Evolutionary conservation across 2,888 invertebrate species (phyloP).

Genomic region (Auanema sp.): DNA sequence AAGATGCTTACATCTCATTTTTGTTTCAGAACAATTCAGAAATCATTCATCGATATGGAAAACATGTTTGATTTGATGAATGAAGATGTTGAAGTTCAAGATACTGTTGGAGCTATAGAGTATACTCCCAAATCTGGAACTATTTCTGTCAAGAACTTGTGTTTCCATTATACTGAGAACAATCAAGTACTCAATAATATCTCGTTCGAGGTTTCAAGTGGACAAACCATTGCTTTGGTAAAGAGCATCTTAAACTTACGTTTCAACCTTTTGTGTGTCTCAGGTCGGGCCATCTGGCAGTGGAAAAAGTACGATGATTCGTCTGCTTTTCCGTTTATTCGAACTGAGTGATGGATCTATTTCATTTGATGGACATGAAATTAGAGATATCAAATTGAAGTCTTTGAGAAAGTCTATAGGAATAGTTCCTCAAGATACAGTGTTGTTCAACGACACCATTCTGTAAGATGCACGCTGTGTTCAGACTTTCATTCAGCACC

Average conservation of each 20-base stretch:
- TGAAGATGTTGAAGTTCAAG: conserved; percentile 78
- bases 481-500: not conserved
- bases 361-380: conserved; percentile 48
- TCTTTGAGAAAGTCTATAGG: conserved; percentile 68
- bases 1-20: conserved; percentile 7
- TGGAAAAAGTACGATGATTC: conserved; percentile 69
- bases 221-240: conserved; percentile 75
- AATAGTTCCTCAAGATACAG: conserved; percentile 69
- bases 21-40: conserved; percentile 81
- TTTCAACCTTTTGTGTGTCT: conserved; percentile 14
- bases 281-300: conserved; percentile 67
- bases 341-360: conserved; percentile 63
- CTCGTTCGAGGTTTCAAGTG: conserved; percentile 73
- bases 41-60: conserved; percentile 98
- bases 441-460: conserved; percentile 64
- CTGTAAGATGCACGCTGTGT: conserved; percentile 22
- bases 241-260: conserved; percentile 1
- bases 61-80: conserved; percentile 95
- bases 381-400: conserved; percentile 62
- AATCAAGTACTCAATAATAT: conserved; percentile 49
- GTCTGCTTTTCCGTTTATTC: conserved; percentile 68
- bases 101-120: conserved; percentile 79
- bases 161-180: conserved; percentile 84
- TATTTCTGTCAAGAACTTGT: conserved; percentile 86
- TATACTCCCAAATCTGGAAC: conserved; percentile 72